Evolutionary conservation across 23 tunicate species (phyloP).

Genomic region (Trididemnum miniatum): DNA sequence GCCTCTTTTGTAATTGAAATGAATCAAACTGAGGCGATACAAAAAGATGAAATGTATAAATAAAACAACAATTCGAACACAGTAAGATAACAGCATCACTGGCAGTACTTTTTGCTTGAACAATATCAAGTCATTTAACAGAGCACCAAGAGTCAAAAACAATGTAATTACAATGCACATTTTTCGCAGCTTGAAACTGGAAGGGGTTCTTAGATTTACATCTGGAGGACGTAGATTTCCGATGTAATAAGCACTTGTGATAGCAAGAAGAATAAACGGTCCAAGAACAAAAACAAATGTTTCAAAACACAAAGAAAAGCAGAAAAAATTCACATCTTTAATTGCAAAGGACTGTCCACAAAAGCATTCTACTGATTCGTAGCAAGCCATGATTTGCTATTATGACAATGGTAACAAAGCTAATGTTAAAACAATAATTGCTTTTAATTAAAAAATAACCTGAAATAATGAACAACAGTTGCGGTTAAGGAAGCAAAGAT

Average conservation of each 20-base stretch:
- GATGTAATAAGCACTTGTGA: constrained; percentile 65
- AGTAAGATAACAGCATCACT: constrained; percentile 35
- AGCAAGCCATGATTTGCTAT: constrained; percentile 5
- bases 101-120: constrained; percentile 29
- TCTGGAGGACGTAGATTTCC: constrained; percentile 81
- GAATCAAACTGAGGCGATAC: constrained; percentile 62
- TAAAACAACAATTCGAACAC: constrained; percentile 33
- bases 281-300: constrained; percentile 45
- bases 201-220: constrained; percentile 40
- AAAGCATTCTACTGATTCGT: constrained; percentile 17
- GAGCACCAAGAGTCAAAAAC: constrained; percentile 31
- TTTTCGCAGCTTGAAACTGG: constrained; percentile 43
- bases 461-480: too few relatives aligned
- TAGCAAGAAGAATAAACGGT: constrained; percentile 64
- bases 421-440: too few relatives aligned
- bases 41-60: constrained; percentile 59
- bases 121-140: constrained; percentile 51
- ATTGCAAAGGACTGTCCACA: constrained; percentile 60
- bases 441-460: too few relatives aligned
- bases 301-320: constrained; percentile 84
- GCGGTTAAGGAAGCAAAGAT: too few relatives aligned
- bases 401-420: too few relatives aligned
- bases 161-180: constrained; percentile 52
- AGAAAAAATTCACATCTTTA: constrained; percentile 16
- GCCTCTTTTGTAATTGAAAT: constrained; percentile 77